Evolutionary conservation across 2,113 vertebrate species (phyloP).

Genomic region (Isurus oxyrinchus): DNA sequence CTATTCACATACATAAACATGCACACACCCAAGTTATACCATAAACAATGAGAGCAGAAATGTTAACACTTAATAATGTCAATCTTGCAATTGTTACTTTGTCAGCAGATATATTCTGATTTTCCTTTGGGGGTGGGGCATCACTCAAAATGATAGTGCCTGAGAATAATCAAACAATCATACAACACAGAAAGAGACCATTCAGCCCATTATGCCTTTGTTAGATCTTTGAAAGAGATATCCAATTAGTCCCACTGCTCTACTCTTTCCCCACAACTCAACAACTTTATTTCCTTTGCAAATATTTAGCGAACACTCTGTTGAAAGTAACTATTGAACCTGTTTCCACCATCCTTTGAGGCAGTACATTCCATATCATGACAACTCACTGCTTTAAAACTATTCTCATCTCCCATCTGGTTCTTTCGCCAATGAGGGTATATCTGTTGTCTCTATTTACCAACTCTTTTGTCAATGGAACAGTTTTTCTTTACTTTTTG

Average conservation of each 20-base stretch:
- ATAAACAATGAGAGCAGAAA: not conserved
- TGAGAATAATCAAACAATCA: not conserved
- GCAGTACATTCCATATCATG: not conserved
- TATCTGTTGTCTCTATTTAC: not conserved
- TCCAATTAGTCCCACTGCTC: not conserved
- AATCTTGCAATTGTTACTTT: not conserved
- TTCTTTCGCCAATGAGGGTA: not conserved
- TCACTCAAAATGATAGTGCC: not conserved
- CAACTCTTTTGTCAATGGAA: not conserved
- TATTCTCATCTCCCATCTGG: not conserved
- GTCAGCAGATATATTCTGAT: not conserved
- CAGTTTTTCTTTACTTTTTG: not conserved
- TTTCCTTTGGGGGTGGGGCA: not conserved
- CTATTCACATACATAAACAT: not conserved
- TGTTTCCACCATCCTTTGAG: not conserved
- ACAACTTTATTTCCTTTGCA: not conserved
- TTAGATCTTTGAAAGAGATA: not conserved
- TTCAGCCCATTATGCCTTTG: not conserved
- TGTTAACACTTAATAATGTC: not conserved
- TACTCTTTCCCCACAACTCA: not conserved
- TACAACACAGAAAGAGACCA: not conserved
- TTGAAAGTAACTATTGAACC: not conserved
- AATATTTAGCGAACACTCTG: not conserved
- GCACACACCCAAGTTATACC: not conserved
- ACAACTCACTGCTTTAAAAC: not conserved